phyloP scores from a whole-genome alignment of 2,113 vertebrate genomes.

The Pristiophorus japonicus region DNA sequence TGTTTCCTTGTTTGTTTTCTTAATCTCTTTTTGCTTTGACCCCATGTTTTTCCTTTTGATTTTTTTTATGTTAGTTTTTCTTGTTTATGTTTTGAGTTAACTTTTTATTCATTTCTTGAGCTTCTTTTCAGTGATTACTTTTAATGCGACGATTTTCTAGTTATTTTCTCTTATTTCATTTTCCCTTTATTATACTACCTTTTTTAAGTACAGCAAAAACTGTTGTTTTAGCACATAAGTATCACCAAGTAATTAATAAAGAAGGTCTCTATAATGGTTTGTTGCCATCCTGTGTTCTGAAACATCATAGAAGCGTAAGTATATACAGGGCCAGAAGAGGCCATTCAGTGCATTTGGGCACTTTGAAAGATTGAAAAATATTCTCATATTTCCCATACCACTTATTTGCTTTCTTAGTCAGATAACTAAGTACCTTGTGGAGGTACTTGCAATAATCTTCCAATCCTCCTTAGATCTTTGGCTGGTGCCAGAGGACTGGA shows the following conservation, averaged over 20 bases:
- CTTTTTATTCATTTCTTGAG: neutral
- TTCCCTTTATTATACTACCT: neutral
- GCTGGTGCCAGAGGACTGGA: no score
- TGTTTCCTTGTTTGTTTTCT: neutral
- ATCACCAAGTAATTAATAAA: neutral
- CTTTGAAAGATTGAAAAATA: neutral
- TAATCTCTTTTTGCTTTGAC: no score
- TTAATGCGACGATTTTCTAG: neutral
- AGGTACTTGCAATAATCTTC: no score
- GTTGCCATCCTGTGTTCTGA: neutral
- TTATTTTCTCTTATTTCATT: neutral
- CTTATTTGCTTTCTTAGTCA: no score
- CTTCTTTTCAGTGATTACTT: neutral
- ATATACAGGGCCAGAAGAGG: neutral
- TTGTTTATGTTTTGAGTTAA: neutral
- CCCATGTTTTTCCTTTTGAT: neutral
- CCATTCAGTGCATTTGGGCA: neutral
- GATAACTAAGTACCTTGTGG: no score
- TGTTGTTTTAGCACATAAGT: neutral
- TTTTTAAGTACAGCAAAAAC: neutral
- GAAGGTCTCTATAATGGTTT: neutral
- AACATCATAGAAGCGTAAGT: neutral
- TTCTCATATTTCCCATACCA: no score
- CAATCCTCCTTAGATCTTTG: no score
- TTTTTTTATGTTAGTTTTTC: neutral